Base-by-base conservation (phyloP, 2,113 vertebrate genomes). In the Siphamia tubifer region DNA sequence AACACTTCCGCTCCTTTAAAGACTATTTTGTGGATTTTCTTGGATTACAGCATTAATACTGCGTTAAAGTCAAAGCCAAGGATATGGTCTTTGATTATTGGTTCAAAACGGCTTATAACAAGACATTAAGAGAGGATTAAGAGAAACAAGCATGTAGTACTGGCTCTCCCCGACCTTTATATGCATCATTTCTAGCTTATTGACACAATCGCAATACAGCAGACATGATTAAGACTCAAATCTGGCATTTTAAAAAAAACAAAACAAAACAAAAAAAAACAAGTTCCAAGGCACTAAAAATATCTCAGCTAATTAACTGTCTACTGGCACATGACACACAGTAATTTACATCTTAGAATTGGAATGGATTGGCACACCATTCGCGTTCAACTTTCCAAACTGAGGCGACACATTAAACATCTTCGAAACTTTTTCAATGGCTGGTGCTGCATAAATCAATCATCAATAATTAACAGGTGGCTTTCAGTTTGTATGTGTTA, bases 261-360 rank as follows among this genome's bases (percentile, higher is more conserved):
- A n/a, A n/a, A n/a, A n/a, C n/a, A n/a, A n/a, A n/a, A n/a, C n/a
- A n/a, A n/a, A n/a, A n/a, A n/a, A n/a, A n/a, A n/a, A n/a, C n/a
- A n/a, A 24, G 4, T 55, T 83, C 21, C 35, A 31, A 61, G 38
- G 58, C 45, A 1, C 54, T 56, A 58, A 72, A 40, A 71, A 75
- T 71, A 48, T 66, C 54, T 35, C 42, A 34, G 68, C 73, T 87
- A 82, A 87, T 88, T 81, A 80, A 53, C 76, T 74, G 51, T 49
- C 62, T 64, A 53, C 30, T 52, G 30, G 20, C 35, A 44, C 57
- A 57, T 66, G 60, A 76, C 55, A 43, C 55, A 55, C 16, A 31
- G 44, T 64, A 9, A 77, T 84, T 81, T 80, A 40, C 39, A 57
- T 76, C 34, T 63, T 49, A 24, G 68, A 51, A 65, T 60, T 65